Conservation (phyloP, 1,140 invertebrate species). For the Varroa destructor region DNA sequence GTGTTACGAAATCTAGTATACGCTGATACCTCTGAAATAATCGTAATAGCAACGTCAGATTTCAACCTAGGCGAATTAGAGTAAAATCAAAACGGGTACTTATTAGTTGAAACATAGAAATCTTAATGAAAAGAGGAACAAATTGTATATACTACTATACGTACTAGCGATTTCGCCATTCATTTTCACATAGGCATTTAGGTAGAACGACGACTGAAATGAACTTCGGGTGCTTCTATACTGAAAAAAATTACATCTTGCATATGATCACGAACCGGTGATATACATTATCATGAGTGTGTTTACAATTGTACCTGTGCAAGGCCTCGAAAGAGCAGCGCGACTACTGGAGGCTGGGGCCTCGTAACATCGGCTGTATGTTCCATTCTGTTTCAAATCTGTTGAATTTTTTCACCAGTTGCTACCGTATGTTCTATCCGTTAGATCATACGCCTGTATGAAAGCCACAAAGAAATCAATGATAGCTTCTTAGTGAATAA, state of each 20-base stretch:
- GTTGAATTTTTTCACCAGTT: too few relatives aligned
- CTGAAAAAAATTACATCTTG: neutral
- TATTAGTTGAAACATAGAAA: neutral
- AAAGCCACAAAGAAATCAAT: too few relatives aligned
- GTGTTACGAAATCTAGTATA: neutral
- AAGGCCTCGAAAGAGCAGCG: slow-evolving; percentile 10
- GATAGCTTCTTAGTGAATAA: too few relatives aligned
- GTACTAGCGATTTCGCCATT: neutral
- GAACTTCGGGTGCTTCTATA: neutral
- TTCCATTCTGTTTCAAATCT: too few relatives aligned
- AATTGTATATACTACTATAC: neutral
- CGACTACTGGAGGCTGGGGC: neutral
- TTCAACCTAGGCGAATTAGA: neutral
- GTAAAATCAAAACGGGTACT: neutral
- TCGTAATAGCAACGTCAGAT: neutral
- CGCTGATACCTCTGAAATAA: slow-evolving; percentile 15
- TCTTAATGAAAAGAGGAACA: neutral
- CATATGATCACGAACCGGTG: too few relatives aligned
- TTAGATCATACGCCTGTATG: too few relatives aligned
- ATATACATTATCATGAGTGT: too few relatives aligned
- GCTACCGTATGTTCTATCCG: too few relatives aligned
- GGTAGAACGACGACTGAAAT: neutral
- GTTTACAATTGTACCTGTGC: neutral
- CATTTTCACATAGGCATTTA: neutral
- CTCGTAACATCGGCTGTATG: neutral